Percentiles rank a stretch among this genome's conserved stretches.
phyloP scores from a whole-genome alignment of 2,113 vertebrate species.

The Vidua chalybeata region DNA sequence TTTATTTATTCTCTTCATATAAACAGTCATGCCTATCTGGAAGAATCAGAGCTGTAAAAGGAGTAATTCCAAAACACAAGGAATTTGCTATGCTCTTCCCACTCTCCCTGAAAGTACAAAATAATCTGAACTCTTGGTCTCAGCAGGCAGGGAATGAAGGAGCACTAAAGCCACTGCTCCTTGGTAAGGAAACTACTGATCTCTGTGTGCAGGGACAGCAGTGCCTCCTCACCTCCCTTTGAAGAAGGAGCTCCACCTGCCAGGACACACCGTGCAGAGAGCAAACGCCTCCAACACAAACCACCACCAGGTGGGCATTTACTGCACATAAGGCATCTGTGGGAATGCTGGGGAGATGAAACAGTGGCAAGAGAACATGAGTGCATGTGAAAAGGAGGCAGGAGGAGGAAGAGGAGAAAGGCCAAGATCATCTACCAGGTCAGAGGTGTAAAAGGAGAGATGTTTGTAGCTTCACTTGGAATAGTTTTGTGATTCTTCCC shows the following conservation, averaged over 20 bases:
- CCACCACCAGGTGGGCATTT: background rate
- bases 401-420: background rate
- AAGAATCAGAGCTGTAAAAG: background rate
- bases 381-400: background rate
- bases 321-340: rapidly evolving
- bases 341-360: background rate
- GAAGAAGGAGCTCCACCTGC: background rate
- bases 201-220: background rate
- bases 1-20: background rate
- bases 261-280: rapidly evolving
- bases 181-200: background rate
- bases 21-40: background rate
- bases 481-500: background rate
- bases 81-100: background rate
- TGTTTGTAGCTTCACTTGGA: background rate
- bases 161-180: background rate
- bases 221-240: background rate
- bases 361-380: background rate
- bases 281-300: background rate
- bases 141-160: background rate
- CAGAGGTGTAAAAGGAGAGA: background rate
- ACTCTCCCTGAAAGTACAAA: background rate
- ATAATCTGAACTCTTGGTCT: background rate
- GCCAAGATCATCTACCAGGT: rapidly evolving
- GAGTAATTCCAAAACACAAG: background rate